Conservation (phyloP, 2,113 vertebrate species). For the Bos taurus region ARS-UCD2.0 NC_037330.1:101477001-101477500, state of each 20-base stretch:
- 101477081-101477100: neutral
- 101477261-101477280: neutral
- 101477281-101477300: neutral
- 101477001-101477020: neutral
- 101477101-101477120: neutral
- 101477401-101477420: too few species aligned
- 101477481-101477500: too few species aligned
- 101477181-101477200: neutral
- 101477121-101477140: neutral
- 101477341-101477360: too few species aligned
- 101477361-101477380: too few species aligned
- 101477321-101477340: neutral
- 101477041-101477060: neutral
- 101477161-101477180: neutral
- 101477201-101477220: neutral
- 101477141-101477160: neutral
- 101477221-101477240: neutral
- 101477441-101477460: too few species aligned
- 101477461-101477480: too few species aligned
- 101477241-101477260: neutral
- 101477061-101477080: neutral
- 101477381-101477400: too few species aligned
- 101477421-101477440: too few species aligned
- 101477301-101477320: conserved; percentile 17
- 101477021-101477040: neutral